phyloP scores from a whole-genome alignment of 2,113 vertebrate genomes.

The Camelus bactrianus region DNA sequence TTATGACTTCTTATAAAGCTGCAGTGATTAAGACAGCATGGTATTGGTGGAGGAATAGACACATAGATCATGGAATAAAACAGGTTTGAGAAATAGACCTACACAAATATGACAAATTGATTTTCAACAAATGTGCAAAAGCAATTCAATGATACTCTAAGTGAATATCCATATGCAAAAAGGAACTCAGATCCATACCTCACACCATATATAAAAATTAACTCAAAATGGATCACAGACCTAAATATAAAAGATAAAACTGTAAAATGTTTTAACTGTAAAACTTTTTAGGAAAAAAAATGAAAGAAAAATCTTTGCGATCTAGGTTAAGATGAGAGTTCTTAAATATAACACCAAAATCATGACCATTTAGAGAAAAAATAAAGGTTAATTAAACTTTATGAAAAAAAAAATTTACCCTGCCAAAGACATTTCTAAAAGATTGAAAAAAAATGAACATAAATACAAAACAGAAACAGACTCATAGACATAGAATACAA shows the following conservation, averaged over 20 bases:
- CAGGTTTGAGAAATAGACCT: neutral
- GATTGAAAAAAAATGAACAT: neutral
- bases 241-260: conserved; percentile 37
- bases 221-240: neutral
- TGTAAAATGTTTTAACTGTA: too few species aligned
- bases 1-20: neutral
- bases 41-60: neutral
- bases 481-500: too few species aligned
- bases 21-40: neutral
- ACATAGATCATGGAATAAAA: neutral
- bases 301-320: conserved; percentile 12
- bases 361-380: neutral
- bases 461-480: too few species aligned
- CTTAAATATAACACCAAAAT: conserved; percentile 22
- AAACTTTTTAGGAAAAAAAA: neutral
- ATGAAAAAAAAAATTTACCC: conserved; percentile 42
- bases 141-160: neutral
- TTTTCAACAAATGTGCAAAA: neutral
- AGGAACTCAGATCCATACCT: neutral
- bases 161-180: neutral
- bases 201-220: neutral
- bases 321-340: neutral
- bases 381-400: neutral
- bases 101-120: neutral
- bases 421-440: neutral